A percentile compares a stretch with the other conserved stretches of the same genome.
Evolutionary conservation across 92 coral and sea anemone species (phyloP).

Genomic region (Ricordea florida): DNA sequence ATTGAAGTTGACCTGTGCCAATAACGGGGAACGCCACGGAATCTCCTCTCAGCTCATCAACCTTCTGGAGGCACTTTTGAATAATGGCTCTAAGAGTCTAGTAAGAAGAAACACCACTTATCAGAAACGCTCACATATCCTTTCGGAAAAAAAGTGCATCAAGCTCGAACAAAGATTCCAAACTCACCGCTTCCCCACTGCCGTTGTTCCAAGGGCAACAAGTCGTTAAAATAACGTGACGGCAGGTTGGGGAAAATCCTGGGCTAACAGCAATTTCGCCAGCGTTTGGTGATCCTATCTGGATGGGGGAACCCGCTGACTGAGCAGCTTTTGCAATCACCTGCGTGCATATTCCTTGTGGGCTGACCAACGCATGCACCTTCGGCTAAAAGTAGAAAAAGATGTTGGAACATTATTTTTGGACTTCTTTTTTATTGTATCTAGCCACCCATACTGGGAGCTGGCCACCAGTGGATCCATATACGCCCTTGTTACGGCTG

Average conservation of each 20-base stretch:
- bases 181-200: not conserved
- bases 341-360: constrained; percentile 33
- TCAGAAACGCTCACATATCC: not conserved
- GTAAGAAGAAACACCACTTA: not conserved
- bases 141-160: not conserved
- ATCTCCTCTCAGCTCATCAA: constrained; percentile 27
- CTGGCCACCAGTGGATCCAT: too few relatives aligned
- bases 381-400: constrained; percentile 23
- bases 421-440: not conserved
- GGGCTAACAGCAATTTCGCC: constrained; percentile 42
- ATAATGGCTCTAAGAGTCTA: constrained; percentile 45
- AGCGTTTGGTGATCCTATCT: not conserved
- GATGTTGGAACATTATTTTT: not conserved
- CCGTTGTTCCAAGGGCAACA: constrained; percentile 39
- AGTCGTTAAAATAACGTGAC: constrained; percentile 52
- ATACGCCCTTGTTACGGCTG: too few relatives aligned
- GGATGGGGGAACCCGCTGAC: constrained; percentile 23
- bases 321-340: constrained; percentile 45
- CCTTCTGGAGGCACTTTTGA: constrained; percentile 61
- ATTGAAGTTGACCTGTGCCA: constrained; percentile 71
- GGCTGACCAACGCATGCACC: constrained; percentile 37
- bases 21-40: constrained; percentile 83
- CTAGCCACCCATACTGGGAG: too few relatives aligned
- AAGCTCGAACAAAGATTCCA: not conserved
- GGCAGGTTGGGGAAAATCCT: constrained; percentile 39